Percentiles rank a stretch among this genome's conserved stretches.
Conservation (phyloP, 1,140 invertebrate species). For the Drosophila oshimai region DNA sequence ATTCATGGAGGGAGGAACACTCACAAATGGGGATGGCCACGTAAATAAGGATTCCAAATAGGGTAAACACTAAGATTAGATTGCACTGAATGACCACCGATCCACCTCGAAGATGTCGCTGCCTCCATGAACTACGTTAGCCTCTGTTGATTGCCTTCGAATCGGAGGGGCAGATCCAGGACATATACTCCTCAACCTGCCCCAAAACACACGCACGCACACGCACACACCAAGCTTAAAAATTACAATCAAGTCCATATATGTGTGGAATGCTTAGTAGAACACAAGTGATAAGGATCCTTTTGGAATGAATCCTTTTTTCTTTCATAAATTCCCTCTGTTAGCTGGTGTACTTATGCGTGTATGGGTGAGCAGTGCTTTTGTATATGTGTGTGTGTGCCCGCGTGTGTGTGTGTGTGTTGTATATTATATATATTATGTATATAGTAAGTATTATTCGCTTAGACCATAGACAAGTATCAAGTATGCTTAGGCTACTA, state of each 20-base stretch:
- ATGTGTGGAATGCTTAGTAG: constrained; percentile 9
- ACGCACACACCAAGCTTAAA: constrained; percentile 18
- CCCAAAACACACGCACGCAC: constrained; percentile 11
- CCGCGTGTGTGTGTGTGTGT: constrained; percentile 26
- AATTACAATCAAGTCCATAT: background rate
- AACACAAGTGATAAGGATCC: constrained; percentile 18
- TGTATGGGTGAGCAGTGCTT: constrained; percentile 28
- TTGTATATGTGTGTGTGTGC: constrained; percentile 26
- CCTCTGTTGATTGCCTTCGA: constrained; percentile 69
- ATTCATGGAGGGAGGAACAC: constrained; percentile 54
- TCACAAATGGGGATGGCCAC: background rate
- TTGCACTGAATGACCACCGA: constrained; percentile 22
- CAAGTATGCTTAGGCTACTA: constrained; percentile 58
- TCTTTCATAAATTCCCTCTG: background rate
- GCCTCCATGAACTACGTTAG: constrained; percentile 63
- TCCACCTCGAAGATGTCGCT: background rate
- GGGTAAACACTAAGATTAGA: constrained; percentile 33
- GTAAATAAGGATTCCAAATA: constrained; percentile 31
- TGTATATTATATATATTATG: constrained; percentile 27
- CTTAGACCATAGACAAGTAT: constrained; percentile 71
- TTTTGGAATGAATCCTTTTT: background rate
- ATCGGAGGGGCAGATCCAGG: background rate
- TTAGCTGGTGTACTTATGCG: constrained; percentile 31
- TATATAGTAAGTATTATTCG: constrained; percentile 43
- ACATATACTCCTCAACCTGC: constrained; percentile 4